Conservation (phyloP, 2,888 invertebrate species). For the Brenthis daphne region DNA sequence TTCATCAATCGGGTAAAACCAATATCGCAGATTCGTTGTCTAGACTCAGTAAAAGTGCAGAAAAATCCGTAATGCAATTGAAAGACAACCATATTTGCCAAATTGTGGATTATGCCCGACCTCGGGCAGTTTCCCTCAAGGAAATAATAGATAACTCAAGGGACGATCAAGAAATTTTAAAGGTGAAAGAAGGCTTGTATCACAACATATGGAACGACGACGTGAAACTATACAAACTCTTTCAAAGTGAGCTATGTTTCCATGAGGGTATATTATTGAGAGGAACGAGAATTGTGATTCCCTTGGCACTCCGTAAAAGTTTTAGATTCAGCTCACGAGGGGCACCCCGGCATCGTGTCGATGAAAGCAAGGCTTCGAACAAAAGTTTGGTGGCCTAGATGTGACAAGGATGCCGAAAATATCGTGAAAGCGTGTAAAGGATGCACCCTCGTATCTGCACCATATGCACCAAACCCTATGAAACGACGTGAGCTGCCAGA, state of each 20-base stretch:
- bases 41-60: too few relatives aligned
- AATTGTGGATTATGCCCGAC: too few relatives aligned
- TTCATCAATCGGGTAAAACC: too few relatives aligned
- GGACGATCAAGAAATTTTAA: conserved; percentile 27
- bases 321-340: background rate
- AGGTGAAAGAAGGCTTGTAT: conserved; percentile 30
- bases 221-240: conserved; percentile 28
- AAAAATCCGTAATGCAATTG: conserved; percentile 26
- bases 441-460: conserved; percentile 36
- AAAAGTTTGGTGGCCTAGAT: conserved; percentile 6
- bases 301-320: too few relatives aligned
- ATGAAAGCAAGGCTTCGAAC: conserved; percentile 12
- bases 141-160: conserved; percentile 25
- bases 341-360: conserved; percentile 27
- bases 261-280: too few relatives aligned
- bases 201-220: conserved; percentile 30
- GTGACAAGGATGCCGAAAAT: conserved; percentile 37
- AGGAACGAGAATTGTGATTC: too few relatives aligned
- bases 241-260: too few relatives aligned
- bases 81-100: too few relatives aligned
- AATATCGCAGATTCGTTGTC: too few relatives aligned
- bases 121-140: background rate
- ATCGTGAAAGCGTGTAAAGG: conserved; percentile 37
- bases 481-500: conserved; percentile 39
- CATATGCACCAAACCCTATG: conserved; percentile 34